Base-by-base conservation (phyloP, 2,113 vertebrate genomes). In the Hoplias malabaricus region DNA sequence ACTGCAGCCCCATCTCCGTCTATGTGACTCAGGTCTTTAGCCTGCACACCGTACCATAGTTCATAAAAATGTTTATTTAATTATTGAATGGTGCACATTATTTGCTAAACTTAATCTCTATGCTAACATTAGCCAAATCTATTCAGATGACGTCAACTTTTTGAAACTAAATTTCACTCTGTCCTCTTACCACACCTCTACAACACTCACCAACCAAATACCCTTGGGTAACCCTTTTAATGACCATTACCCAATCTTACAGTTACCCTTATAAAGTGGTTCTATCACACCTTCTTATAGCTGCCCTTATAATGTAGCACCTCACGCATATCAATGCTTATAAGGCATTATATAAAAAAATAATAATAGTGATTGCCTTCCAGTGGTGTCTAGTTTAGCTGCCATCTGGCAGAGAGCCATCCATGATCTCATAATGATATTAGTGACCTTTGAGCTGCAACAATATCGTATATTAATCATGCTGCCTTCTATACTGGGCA, bases 391-490 rank as follows among this genome's bases (percentile, higher is more conserved):
- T 40, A 23, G 4, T 7, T 57, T 43, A 25, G 42, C 48, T 4
- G 68, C 25, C 38, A 29, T 4, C 25, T 73, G 40, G 16, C 71
- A 62, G 19, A 38, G 23, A 13, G 25, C 31, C 14, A 29, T 36
- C 5, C 38, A 2, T 56, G 65, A 43, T 42, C 25, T 76, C 38
- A 76, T 68, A 57, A 68, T 68, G 19, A 46, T 77, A 69, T 46
- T 25, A 56, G 50, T 19, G n/a, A 57, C 65, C 29, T 69, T 13
- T 77, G 53, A 23, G 23, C 29, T 21, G 7, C 16, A 59, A 69
- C 63, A 69, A 5, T 23, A 23, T 36, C 21, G 31, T 36, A 10
- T 46, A 46, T 77, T 46, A 69, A 57, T 67, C 5, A 10, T 19
- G 53, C 16, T 31, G 27, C 36, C 36, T 23, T 40, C 34, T 54